A percentile compares a stretch with the other conserved stretches of the same genome.
These are phyloP conservation scores for Boloria selene DNA, from an alignment of 2,888 invertebrate genomes.

Conservation along the genomic window DNA sequence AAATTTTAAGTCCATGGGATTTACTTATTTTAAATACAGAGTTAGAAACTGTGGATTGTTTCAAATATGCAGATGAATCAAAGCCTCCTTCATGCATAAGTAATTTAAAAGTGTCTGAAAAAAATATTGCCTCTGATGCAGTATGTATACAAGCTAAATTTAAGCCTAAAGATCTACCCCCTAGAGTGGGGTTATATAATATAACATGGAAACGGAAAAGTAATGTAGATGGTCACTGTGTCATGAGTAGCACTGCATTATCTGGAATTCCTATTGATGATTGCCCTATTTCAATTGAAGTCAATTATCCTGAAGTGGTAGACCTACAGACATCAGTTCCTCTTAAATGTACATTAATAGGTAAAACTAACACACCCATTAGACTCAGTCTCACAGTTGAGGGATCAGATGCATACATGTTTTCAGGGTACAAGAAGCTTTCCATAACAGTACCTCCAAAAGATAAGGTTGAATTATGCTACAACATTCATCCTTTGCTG, in stretches of 20 bases:
- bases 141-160: slow-evolving; percentile 68
- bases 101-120: slow-evolving; percentile 67
- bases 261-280: slow-evolving; percentile 83
- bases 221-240: slow-evolving; percentile 55
- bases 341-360: slow-evolving; percentile 87
- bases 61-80: slow-evolving; percentile 57
- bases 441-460: slow-evolving; percentile 84
- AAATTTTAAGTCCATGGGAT: slow-evolving; percentile 87
- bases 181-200: slow-evolving; percentile 73
- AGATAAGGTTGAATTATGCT: slow-evolving; percentile 84
- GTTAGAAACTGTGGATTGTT: slow-evolving; percentile 83
- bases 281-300: slow-evolving; percentile 83
- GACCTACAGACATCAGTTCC: slow-evolving; percentile 87
- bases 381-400: slow-evolving; percentile 89
- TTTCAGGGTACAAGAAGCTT: slow-evolving; percentile 95
- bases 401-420: slow-evolving; percentile 95
- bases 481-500: slow-evolving; percentile 90
- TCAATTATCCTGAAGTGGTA: slow-evolving; percentile 88
- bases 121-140: slow-evolving; percentile 71
- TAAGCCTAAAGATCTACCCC: slow-evolving; percentile 69
- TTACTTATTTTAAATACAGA: slow-evolving; percentile 85
- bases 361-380: slow-evolving; percentile 87
- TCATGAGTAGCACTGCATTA: slow-evolving; percentile 81
- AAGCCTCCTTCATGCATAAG: slow-evolving; percentile 65
- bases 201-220: slow-evolving; percentile 71